Conservation (phyloP, 2,797 vertebrate species). For the Hylomyscus alleni region DNA sequence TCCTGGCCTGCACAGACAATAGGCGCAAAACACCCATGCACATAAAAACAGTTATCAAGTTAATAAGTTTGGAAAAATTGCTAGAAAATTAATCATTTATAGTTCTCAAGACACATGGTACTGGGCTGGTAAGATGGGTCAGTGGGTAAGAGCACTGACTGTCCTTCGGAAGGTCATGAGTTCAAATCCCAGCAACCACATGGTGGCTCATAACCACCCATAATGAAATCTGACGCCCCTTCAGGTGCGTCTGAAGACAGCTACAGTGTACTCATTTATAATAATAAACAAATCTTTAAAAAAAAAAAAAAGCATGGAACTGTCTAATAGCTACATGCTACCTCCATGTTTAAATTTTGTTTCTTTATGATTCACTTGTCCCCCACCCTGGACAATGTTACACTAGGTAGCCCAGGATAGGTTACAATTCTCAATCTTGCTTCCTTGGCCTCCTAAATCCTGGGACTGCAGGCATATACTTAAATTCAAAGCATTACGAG, state of each 20-base stretch:
- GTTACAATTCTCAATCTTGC: neutral
- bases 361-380: neutral
- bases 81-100: neutral
- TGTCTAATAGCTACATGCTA: conserved; percentile 22
- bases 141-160: no score
- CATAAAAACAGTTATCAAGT: neutral
- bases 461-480: neutral
- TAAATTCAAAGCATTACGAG: conserved; percentile 48
- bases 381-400: neutral
- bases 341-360: neutral
- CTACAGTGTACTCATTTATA: no score
- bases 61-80: conserved; percentile 8
- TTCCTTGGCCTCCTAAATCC: neutral
- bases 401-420: neutral
- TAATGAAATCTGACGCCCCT: no score
- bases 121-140: no score
- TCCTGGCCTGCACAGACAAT: neutral
- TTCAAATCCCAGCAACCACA: no score
- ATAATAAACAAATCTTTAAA: no score
- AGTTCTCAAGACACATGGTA: conserved; percentile 24
- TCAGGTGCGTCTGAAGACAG: no score
- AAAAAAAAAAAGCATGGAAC: no score
- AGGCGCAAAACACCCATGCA: neutral
- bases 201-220: no score
- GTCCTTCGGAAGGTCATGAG: no score